Percentiles rank a stretch among this genome's conserved stretches.
phyloP scores from a whole-genome alignment of 2,888 invertebrate species.

The Eudemis profundana region DNA sequence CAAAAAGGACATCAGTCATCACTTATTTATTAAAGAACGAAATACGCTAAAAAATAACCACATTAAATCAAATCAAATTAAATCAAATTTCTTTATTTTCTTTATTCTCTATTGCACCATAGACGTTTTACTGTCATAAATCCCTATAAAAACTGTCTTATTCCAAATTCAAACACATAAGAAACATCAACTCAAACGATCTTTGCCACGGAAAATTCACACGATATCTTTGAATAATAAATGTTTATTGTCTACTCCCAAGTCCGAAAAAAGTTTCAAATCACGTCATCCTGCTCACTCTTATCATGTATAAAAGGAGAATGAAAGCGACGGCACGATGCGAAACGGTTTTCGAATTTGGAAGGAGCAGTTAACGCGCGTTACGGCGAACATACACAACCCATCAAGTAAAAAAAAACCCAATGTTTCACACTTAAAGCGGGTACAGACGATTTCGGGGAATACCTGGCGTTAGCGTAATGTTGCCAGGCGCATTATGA shows the following conservation, averaged over 20 bases:
- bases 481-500: neutral
- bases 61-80: too few relatives aligned
- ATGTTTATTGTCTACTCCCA: neutral
- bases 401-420: conserved; percentile 23
- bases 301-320: neutral
- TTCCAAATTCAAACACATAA: neutral
- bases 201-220: neutral
- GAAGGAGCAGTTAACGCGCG: neutral
- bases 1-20: too few relatives aligned
- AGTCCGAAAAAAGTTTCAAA: neutral
- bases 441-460: neutral
- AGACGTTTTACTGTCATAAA: too few relatives aligned
- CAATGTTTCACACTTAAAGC: conserved; percentile 22
- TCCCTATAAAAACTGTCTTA: neutral
- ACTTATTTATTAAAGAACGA: too few relatives aligned
- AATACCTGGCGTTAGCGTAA: conserved; percentile 5
- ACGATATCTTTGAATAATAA: neutral
- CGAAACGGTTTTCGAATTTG: neutral
- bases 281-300: neutral
- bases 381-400: neutral
- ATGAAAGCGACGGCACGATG: neutral
- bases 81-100: too few relatives aligned
- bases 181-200: neutral
- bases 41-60: too few relatives aligned
- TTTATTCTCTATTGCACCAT: too few relatives aligned